Evolutionary conservation across 2,113 vertebrate genomes (phyloP), one percentile per base, ranked within the genome.

Genomic region (Scomber colias): DNA sequence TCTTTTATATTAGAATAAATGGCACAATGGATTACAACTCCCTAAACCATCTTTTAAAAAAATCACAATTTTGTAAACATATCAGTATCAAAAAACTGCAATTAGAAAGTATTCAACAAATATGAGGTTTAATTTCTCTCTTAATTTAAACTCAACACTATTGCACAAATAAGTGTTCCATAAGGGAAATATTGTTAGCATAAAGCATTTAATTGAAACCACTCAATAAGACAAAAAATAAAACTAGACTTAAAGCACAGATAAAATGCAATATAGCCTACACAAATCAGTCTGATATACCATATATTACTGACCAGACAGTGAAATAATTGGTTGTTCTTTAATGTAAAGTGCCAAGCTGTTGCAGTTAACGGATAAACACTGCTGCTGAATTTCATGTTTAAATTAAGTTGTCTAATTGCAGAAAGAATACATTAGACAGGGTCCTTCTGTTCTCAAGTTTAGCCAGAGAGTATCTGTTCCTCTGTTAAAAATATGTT

Each of bases 321-420:
- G 31, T 53, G 59, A 59, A 66, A 48, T 79, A 71, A 75, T 71
- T 77, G 64, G 19, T 79, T 75, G 62, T 45, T 75, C 57, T 57
- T 77, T 51, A 48, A 50, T 65, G 8, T 69, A 77, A 69, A 63
- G 68, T 24, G 30, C 49, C 59, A 72, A 77, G 48, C 56, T 87
- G 73, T 48, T 76, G 50, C 48, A n/a, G 76, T 54, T 5, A 21
- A 67, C 15, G 21, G 63, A 44, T 35, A 61, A 40, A 40, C 63
- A 51, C 71, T 64, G 56, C 51, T 72, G 40, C 60, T 76, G 60
- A 72, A 60, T 82, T 80, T 61, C 59, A 71, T 72, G 35, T 79
- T 73, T 65, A 83, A 87, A 80, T 87, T 40, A 67, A 82, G 45
- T 35, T 51, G 16, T 81, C 63, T 82, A 71, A 65, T 77, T 72